Base-by-base conservation (phyloP, 92 coral and sea anemone species). In the Hydrozoanthus gracilis region DNA sequence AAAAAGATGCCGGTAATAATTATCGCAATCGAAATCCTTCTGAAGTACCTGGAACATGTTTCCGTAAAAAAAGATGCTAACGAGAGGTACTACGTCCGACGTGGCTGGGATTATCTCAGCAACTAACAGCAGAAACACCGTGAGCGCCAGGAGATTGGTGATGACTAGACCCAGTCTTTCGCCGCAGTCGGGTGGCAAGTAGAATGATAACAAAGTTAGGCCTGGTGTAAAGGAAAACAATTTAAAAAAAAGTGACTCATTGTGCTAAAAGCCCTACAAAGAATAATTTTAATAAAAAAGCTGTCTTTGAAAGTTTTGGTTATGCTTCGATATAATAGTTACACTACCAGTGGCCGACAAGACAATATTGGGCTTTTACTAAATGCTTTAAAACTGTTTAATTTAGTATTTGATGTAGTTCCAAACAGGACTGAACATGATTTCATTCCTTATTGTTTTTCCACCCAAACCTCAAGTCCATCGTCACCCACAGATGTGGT, bases 121-220 rank as follows among this genome's bases (percentile, higher is more conserved):
- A 3, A 89, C 92, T 71, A 89, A 78, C 62, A 89, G 70, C 47
- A 89, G 75, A 51, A 89, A 89, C 69, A 89, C 92, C 3, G 87
- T 89, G 58, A 89, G 87, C 10, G 92, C 87, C 54, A 89, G 82
- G 79, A 89, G 92, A 78, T 89, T 89, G 54, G 92, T 89, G 20
- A 89, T 89, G 62, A 89, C 92, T 71, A 89, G 55, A 35, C 86
- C 83, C 46, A 89, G 82, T 64, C 92, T 85, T 39, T 89, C 92
- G 11, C 92, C 92, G 60, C 86, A 89, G 55, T 89, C 92, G 5
- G 92, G 92, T 15, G 92, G 92, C 18, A 89, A 76, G 79, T 89
- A 84, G 44, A 89, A 89, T 7, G 92, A 83, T 58, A 89, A 58
- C 58, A 89, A 71, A 55, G 86, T 89, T 4, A 89, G 86, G 11